Percentiles rank a stretch among this genome's conserved stretches.
Conservation (phyloP, 2,888 invertebrate species). For the Crocallis elinguaria region DNA sequence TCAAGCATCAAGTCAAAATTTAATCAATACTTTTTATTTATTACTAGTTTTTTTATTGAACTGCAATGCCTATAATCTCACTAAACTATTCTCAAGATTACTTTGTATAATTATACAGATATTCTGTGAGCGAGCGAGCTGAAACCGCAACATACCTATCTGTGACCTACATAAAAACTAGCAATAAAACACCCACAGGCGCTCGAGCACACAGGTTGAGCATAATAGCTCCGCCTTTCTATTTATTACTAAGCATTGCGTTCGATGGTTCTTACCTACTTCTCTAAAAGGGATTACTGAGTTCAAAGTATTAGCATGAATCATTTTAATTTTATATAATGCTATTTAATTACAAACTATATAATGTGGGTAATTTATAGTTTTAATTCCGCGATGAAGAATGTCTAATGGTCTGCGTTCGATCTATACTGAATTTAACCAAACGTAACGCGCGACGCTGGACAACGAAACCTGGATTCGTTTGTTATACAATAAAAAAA, state of each 20-base stretch:
- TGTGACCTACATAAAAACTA: constrained; percentile 50
- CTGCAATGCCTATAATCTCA: too few relatives aligned
- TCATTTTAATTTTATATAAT: constrained; percentile 12
- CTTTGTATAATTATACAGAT: not conserved
- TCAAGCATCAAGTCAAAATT: too few relatives aligned
- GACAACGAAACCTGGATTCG: too few relatives aligned
- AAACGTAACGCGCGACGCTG: too few relatives aligned
- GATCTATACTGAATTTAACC: too few relatives aligned
- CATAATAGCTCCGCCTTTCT: constrained; percentile 44
- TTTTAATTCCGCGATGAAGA: too few relatives aligned
- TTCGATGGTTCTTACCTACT: constrained; percentile 25
- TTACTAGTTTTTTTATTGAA: too few relatives aligned
- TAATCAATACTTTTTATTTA: too few relatives aligned
- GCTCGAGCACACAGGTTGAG: constrained; percentile 32
- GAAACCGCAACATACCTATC: constrained; percentile 44
- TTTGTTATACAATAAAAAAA: too few relatives aligned
- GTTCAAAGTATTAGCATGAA: constrained; percentile 37
- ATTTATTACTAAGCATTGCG: constrained; percentile 38
- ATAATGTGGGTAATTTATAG: too few relatives aligned
- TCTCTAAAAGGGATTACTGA: constrained; percentile 30
- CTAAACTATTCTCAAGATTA: not conserved
- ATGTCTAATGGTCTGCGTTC: too few relatives aligned
- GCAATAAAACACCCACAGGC: constrained; percentile 43
- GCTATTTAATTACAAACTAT: too few relatives aligned
- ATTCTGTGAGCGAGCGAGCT: not conserved